These are phyloP conservation scores for Monarcha castaneiventris DNA, from an alignment of 2,113 vertebrate genomes.

Conservation along the genomic window DNA sequence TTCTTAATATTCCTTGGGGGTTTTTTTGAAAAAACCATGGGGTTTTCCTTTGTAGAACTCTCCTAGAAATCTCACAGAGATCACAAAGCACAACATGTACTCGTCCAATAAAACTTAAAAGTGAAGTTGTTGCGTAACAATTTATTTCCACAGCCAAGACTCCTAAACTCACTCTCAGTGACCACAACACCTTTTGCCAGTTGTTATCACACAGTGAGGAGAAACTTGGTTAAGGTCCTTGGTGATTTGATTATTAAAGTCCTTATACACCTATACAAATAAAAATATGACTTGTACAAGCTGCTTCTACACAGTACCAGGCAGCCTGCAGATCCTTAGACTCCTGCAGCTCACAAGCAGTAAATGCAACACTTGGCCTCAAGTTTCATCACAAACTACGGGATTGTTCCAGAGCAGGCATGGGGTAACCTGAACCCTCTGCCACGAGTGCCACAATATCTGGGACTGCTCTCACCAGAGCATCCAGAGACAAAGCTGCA, in stretches of 20 bases:
- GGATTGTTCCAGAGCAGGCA: not conserved
- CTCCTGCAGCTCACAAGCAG: not conserved
- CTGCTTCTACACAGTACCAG: not conserved
- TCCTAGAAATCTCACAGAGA: not conserved
- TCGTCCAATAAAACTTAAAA: not conserved
- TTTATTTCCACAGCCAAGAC: not conserved
- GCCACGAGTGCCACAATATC: not conserved
- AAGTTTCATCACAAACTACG: not conserved
- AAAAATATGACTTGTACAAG: not conserved
- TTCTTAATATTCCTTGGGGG: not conserved
- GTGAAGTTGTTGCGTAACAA: not conserved
- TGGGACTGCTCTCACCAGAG: not conserved
- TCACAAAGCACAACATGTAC: not conserved
- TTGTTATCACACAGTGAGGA: not conserved
- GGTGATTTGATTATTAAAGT: not conserved
- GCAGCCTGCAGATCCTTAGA: not conserved
- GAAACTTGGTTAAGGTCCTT: not conserved
- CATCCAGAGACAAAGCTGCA: not conserved
- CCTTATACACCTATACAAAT: not conserved
- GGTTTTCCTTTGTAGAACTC: not conserved
- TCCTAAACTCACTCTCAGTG: not conserved
- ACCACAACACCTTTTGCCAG: not conserved
- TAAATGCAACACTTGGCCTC: not conserved
- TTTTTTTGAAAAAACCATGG: not conserved
- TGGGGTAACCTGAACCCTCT: not conserved